Conservation (phyloP, 2,113 vertebrate genomes). For the Lanius collurio region DNA sequence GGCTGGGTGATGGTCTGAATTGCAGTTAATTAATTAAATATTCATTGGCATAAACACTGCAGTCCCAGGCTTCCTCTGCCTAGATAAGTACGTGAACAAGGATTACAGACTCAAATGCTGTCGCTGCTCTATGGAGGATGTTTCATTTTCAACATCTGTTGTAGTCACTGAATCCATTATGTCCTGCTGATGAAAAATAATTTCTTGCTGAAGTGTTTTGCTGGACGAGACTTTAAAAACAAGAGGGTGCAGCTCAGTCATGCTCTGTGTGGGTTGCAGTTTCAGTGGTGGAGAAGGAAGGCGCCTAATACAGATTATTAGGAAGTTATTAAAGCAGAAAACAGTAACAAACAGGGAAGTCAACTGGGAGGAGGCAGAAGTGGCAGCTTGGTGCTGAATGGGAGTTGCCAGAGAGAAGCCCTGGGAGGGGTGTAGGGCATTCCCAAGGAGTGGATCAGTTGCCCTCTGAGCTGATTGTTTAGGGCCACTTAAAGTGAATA, state of each 20-base stretch:
- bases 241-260: neutral
- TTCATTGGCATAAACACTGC: neutral
- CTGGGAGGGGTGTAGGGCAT: neutral
- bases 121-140: neutral
- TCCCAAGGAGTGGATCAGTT: neutral
- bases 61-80: neutral
- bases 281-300: neutral
- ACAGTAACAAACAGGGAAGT: neutral
- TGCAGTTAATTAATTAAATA: slow-evolving; percentile 4
- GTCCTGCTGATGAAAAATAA: neutral
- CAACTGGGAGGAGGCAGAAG: neutral
- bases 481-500: rapidly evolving
- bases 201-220: slow-evolving; percentile 43
- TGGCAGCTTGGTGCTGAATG: neutral
- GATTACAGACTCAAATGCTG: neutral
- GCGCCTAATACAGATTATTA: neutral
- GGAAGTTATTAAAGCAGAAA: neutral
- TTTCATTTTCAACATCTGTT: neutral
- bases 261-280: neutral
- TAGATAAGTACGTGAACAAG: neutral
- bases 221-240: neutral
- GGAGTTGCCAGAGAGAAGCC: neutral
- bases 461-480: neutral
- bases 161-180: neutral
- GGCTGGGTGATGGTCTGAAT: neutral